A percentile compares a stretch with the other conserved stretches of the same genome.
Conservation (phyloP, 1,140 invertebrate genomes). For the Camponotus floridanus region DNA sequence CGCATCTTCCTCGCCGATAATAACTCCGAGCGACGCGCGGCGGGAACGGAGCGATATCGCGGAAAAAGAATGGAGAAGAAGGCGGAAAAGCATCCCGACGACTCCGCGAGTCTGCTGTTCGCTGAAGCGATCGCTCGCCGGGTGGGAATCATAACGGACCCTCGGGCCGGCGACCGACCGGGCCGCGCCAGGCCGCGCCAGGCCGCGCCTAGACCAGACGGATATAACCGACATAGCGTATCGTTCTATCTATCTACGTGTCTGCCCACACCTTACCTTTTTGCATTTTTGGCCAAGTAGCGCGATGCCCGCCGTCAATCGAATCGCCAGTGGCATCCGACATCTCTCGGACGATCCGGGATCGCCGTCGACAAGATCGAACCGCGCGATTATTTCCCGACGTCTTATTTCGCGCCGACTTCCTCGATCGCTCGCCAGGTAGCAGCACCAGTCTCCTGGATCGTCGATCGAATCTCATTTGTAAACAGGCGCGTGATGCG, state of each 20-base stretch:
- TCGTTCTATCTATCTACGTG: slow-evolving; percentile 9
- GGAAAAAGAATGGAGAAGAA: background rate
- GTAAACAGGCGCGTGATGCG: too few relatives aligned
- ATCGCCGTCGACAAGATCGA: slow-evolving; percentile 13
- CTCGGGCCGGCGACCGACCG: slow-evolving; percentile 40
- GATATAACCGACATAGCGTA: slow-evolving; percentile 74
- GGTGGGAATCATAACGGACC: slow-evolving; percentile 80
- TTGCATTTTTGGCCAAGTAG: slow-evolving; percentile 66
- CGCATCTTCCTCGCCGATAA: background rate
- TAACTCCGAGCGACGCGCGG: slow-evolving; percentile 20
- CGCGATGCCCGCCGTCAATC: background rate
- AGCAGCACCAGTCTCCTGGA: slow-evolving; percentile 41
- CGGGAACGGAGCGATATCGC: background rate
- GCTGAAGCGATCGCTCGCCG: slow-evolving; percentile 68
- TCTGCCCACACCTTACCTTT: slow-evolving; percentile 56
- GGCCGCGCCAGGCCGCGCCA: slow-evolving; percentile 80
- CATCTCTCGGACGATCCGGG: background rate
- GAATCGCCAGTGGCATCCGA: slow-evolving; percentile 69
- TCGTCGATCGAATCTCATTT: background rate
- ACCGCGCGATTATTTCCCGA: slow-evolving; percentile 8
- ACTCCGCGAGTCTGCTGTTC: slow-evolving; percentile 62
- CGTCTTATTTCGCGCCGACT: slow-evolving; percentile 2
- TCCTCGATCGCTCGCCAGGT: slow-evolving; percentile 24
- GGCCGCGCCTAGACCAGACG: slow-evolving; percentile 81
- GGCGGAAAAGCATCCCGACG: slow-evolving; percentile 1